Evolutionary conservation across 37 sponge, comb jelly and placozoan genomes (phyloP).

Genomic region (Aplysina aerophoba): DNA sequence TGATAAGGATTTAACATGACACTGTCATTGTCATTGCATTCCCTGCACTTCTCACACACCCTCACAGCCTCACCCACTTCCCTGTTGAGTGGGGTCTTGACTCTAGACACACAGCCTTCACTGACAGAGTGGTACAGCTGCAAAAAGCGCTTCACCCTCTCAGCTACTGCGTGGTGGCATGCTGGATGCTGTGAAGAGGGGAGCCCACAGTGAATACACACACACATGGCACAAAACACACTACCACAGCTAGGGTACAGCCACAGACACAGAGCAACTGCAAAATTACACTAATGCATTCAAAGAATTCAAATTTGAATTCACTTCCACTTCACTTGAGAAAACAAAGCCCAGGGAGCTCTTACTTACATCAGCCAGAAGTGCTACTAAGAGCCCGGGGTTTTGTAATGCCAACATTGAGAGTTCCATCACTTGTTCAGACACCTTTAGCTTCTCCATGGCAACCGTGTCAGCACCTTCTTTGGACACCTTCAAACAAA

Average conservation of each 20-base stretch:
- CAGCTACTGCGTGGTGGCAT: not conserved
- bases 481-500: not conserved
- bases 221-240: no score
- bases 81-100: conserved; percentile 16
- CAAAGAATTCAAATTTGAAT: no score
- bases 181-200: not conserved
- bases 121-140: not conserved
- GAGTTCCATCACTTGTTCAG: not conserved
- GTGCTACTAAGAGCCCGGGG: conserved; percentile 53
- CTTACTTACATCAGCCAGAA: conserved; percentile 51
- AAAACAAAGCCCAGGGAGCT: no score
- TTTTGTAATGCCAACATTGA: conserved; percentile 36
- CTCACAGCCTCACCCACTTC: not conserved
- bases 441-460: not conserved
- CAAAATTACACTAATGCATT: no score
- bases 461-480: not conserved
- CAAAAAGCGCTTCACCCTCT: not conserved
- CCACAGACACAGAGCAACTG: no score
- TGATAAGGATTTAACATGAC: no score
- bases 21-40: no score
- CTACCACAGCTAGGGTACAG: no score
- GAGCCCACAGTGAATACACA: no score
- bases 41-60: not conserved
- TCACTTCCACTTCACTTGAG: no score
- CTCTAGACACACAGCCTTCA: conserved; percentile 7